Base-by-base conservation (phyloP, 2,888 invertebrate species). In the Gortyna flavago region DNA sequence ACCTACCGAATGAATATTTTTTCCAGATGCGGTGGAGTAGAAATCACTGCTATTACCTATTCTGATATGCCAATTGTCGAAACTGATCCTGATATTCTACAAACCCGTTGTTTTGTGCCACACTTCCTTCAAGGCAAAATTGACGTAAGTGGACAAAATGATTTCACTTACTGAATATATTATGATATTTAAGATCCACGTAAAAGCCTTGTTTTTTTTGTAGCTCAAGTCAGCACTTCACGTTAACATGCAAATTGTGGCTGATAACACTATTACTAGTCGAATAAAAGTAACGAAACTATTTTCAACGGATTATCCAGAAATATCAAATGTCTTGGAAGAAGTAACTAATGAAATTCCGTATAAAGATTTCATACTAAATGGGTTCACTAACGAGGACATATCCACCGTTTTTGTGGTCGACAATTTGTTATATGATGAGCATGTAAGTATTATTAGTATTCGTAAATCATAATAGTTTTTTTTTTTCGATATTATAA, bases 171-270 rank as follows among this genome's bases (percentile, higher is more conserved):
- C 9, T 32, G 9, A 54, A 32, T 32, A n/a, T 18, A 29, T 16
- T 16, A 25, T 32, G 1, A 9, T 35, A 21, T 21, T 11, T 62
- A 3, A 32, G n/a, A 18, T 21, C 4, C 2, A 32, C 11, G 1
- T 41, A 29, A 38, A 51, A 48, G 16, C 0, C 0, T 21, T 16
- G 16, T n/a, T 29, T 48, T 35, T 11, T 25, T 91, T 91, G 41
- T 80, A 94, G 93, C 69, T 93, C 0, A 87, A 91, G 72, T 88
- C 88, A 51, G 92, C 91, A 2, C 51, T 94, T 9, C 89, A 91
- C 65, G 83, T 93, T 41, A 90, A 90, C 48, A 79, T 94, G 9
- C 93, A 94, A 91, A 89, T 94, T 18, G 83, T 93, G n/a, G 81
- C 85, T 16, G 93, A 94, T 48, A 94, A 94, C 77, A 72, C 81